Conservation (phyloP, 2,888 invertebrate species). For the Saturnia pavonia region DNA sequence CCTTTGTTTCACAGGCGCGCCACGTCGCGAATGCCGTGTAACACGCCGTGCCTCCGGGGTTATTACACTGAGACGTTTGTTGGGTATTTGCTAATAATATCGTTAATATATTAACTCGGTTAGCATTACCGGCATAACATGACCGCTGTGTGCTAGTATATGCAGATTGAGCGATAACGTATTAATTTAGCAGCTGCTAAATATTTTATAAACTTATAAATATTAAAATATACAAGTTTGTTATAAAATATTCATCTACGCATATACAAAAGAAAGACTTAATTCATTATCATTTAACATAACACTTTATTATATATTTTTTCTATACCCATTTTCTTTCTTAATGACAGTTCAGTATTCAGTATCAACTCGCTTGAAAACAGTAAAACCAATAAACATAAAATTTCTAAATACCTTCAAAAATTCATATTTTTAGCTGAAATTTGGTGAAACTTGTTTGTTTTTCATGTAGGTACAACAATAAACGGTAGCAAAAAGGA, state of each 20-base stretch:
- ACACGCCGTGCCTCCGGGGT: slow-evolving; percentile 18
- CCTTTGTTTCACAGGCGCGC: slow-evolving; percentile 10
- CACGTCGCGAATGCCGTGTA: too few relatives aligned
- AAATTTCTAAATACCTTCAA: too few relatives aligned
- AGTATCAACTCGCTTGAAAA: too few relatives aligned
- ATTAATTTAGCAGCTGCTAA: background rate
- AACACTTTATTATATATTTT: too few relatives aligned
- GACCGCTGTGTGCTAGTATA: slow-evolving; percentile 11
- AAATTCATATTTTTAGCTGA: too few relatives aligned
- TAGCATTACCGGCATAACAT: background rate
- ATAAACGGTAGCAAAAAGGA: too few relatives aligned
- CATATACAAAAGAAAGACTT: background rate
- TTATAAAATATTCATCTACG: background rate
- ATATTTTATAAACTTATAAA: slow-evolving; percentile 1
- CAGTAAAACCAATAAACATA: too few relatives aligned
- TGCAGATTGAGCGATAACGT: background rate
- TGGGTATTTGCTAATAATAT: slow-evolving; percentile 21
- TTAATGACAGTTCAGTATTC: too few relatives aligned
- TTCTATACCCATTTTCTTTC: too few relatives aligned
- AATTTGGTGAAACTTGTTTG: too few relatives aligned
- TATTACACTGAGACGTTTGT: slow-evolving; percentile 26
- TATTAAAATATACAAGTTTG: background rate
- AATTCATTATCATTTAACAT: background rate
- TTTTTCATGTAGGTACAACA: too few relatives aligned
- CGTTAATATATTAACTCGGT: slow-evolving; percentile 17